phyloP scores from a whole-genome alignment of 1,140 invertebrate species.

The Drosophila gunungcola region DNA sequence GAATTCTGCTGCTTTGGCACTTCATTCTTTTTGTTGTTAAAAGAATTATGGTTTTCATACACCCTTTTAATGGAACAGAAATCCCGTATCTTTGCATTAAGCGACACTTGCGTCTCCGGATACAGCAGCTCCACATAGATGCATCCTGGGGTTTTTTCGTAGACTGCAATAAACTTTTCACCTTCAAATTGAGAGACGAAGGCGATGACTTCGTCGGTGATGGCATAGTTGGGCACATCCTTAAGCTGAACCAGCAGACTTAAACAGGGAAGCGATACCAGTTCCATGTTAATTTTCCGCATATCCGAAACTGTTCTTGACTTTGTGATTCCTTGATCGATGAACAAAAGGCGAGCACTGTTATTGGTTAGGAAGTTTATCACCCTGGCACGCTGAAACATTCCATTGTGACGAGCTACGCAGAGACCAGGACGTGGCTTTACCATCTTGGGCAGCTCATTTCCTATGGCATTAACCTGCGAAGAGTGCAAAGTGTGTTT shows the following conservation, averaged over 20 bases:
- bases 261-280: slow-evolving; percentile 47
- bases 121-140: slow-evolving; percentile 35
- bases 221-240: slow-evolving; percentile 25
- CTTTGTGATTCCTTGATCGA: slow-evolving; percentile 52
- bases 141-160: slow-evolving; percentile 5
- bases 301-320: slow-evolving; percentile 9
- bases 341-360: slow-evolving; percentile 27
- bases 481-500: not conserved
- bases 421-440: slow-evolving; percentile 26
- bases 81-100: slow-evolving; percentile 43
- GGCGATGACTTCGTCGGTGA: slow-evolving; percentile 9
- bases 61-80: slow-evolving; percentile 17
- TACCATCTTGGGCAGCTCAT: slow-evolving; percentile 10
- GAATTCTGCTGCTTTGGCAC: not conserved
- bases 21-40: not conserved
- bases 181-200: slow-evolving; percentile 34
- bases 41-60: not conserved
- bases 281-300: slow-evolving; percentile 42
- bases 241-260: slow-evolving; percentile 44
- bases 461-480: slow-evolving; percentile 38
- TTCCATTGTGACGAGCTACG: slow-evolving; percentile 27
- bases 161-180: slow-evolving; percentile 13
- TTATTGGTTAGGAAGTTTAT: not conserved
- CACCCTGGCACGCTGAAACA: slow-evolving; percentile 43
- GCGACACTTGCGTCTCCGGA: slow-evolving; percentile 10